Evolutionary conservation across 2,888 invertebrate species (phyloP), one percentile per base, ranked within the genome.

Genomic region (Pollenia griseotomentosa): DNA sequence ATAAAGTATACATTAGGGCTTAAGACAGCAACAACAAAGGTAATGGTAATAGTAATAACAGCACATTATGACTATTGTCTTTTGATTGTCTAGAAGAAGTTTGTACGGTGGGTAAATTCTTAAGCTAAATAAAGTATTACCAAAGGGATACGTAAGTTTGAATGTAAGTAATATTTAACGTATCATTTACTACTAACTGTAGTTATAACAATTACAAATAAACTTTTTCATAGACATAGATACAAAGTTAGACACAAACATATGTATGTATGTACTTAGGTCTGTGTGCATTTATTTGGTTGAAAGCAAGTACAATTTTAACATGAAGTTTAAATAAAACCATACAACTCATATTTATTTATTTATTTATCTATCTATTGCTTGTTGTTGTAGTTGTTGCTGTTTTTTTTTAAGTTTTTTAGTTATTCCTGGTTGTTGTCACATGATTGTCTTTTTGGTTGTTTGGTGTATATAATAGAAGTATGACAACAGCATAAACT

Each of bases 71-170:
- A 79, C 68, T 68, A 85, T 85, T 84, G 79, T 79, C 79, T 84
- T 84, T 84, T 80, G 84, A 84, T 84, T 74, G 84, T 80, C 84
- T 85, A 55, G 55, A 57, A 79, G 66, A 79, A 61, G 74, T 85
- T 74, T 74, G 53, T 68, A 59, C 48, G 51, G 12, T 23, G 55
- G 12, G n/a, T 65, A 65, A 33, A 74, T 57, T 55, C 81, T 73
- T 81, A 57, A 81, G n/a, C 73, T 65, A 33, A 33, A 33, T 33
- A 33, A 33, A 33, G 33, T 33, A 51, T 10, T 81, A 48, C 57
- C 73, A 65, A 55, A 23, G 59, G 16, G 44, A 65, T 19, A 14
- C 1, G 40, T 16, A 2, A 23, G 61, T 57, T n/a, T n/a, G 61
- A 40, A 19, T 44, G 16, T 83, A n/a, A 68, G 23, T 57, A 57